phyloP scores from a whole-genome alignment of 2,797 vertebrate species.

The Gambelia wislizenii region DNA sequence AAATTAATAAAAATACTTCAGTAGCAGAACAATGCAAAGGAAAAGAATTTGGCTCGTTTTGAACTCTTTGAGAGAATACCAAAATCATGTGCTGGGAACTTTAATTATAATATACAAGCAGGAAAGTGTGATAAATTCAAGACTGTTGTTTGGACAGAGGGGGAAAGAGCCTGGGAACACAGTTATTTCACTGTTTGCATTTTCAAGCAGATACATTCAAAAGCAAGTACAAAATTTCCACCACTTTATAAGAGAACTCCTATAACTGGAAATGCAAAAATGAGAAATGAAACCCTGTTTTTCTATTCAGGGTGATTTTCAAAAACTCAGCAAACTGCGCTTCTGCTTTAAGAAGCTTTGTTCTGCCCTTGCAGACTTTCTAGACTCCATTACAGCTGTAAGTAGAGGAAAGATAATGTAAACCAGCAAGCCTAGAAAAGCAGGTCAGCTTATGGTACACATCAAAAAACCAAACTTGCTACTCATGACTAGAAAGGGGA shows the following conservation, averaged over 20 bases:
- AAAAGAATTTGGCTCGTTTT: slow-evolving; percentile 24
- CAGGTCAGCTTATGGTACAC: not conserved
- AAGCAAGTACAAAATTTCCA: not conserved
- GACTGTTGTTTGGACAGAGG: not conserved
- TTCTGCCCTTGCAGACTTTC: not conserved
- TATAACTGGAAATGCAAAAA: slow-evolving; percentile 13
- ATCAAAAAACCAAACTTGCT: not conserved
- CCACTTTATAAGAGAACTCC: not conserved
- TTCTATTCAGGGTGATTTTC: not conserved
- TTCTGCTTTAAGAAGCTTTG: not conserved
- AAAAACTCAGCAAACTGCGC: not conserved
- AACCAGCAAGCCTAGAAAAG: not conserved
- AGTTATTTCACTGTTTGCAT: not conserved
- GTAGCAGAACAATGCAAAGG: slow-evolving; percentile 30
- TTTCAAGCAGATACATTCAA: slow-evolving; percentile 15
- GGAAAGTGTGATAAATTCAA: not conserved
- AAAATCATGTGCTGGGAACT: not conserved
- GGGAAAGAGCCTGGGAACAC: slow-evolving; percentile 16
- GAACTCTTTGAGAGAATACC: slow-evolving; percentile 27
- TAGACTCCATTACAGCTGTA: not conserved
- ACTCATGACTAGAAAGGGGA: not conserved
- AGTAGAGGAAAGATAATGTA: not conserved
- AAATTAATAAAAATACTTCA: not conserved
- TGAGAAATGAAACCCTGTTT: not conserved
- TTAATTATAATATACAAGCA: slow-evolving; percentile 4